Conservation (phyloP, 2,888 invertebrate genomes). For the Ophonus ardosiacus region DNA sequence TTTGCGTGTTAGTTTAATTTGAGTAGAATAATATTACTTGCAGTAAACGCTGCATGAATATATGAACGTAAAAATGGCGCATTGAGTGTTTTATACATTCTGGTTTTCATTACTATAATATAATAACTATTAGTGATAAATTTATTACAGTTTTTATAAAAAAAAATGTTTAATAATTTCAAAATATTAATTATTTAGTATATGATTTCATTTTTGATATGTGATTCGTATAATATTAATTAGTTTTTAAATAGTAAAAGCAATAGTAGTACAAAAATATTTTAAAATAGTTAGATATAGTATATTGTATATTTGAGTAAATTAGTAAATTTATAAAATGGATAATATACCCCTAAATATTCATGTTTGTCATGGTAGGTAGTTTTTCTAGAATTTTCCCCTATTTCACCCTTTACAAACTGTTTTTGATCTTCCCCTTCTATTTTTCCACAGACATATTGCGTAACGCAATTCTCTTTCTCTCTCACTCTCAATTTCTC, state of each 20-base stretch:
- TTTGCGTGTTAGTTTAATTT: neutral
- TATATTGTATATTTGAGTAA: neutral
- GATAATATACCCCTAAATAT: neutral
- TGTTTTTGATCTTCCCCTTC: neutral
- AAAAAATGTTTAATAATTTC: too few relatives aligned
- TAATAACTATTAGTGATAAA: too few relatives aligned
- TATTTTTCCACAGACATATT: neutral
- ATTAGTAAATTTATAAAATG: neutral
- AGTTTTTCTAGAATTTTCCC: neutral
- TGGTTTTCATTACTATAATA: neutral
- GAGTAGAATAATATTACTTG: neutral
- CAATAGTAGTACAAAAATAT: neutral
- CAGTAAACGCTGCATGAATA: neutral
- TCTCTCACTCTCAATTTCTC: slow-evolving; percentile 1
- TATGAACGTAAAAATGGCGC: neutral
- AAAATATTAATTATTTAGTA: too few relatives aligned
- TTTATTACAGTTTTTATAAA: too few relatives aligned
- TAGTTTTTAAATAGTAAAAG: too few relatives aligned
- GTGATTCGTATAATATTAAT: too few relatives aligned
- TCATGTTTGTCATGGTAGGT: neutral
- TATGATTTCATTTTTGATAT: too few relatives aligned
- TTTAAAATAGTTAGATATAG: neutral
- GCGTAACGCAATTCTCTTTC: slow-evolving; percentile 33
- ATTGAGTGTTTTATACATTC: neutral
- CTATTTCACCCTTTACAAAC: neutral